Conservation (phyloP, 1,140 invertebrate genomes). For the Geopemphigus sp. region DNA sequence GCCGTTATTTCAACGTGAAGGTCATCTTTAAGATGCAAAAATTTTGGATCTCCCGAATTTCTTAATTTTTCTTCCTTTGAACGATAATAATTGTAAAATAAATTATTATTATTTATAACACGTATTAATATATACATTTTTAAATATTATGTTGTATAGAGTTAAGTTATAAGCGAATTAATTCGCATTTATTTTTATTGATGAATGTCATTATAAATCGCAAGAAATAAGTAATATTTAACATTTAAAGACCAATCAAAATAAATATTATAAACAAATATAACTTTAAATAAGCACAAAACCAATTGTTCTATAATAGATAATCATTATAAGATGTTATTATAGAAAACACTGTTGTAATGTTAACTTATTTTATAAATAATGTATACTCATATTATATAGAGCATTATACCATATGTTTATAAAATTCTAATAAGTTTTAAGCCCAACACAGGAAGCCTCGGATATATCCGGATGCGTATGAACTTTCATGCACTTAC, state of each 20-base stretch:
- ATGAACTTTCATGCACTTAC: conserved; percentile 10
- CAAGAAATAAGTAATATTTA: too few relatives aligned
- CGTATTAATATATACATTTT: too few relatives aligned
- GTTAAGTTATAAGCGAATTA: too few relatives aligned
- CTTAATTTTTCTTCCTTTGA: conserved; percentile 79
- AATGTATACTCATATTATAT: not conserved
- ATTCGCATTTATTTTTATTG: too few relatives aligned
- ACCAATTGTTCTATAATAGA: too few relatives aligned
- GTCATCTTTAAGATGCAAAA: conserved; percentile 83
- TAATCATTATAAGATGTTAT: not conserved
- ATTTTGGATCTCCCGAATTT: conserved; percentile 80
- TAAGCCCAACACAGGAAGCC: not conserved
- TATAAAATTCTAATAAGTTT: not conserved
- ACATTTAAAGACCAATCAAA: too few relatives aligned
- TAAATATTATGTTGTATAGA: too few relatives aligned
- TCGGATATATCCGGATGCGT: not conserved
- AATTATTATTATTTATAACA: not conserved
- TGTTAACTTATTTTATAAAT: not conserved
- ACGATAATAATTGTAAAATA: not conserved
- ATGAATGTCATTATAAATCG: too few relatives aligned
- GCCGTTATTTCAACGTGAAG: conserved; percentile 88
- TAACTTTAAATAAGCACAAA: too few relatives aligned
- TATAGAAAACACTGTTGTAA: not conserved
- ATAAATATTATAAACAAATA: too few relatives aligned
- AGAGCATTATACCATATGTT: not conserved